Evolutionary conservation across 2,888 invertebrate species (phyloP).

Genomic region (Apoda limacodes): DNA sequence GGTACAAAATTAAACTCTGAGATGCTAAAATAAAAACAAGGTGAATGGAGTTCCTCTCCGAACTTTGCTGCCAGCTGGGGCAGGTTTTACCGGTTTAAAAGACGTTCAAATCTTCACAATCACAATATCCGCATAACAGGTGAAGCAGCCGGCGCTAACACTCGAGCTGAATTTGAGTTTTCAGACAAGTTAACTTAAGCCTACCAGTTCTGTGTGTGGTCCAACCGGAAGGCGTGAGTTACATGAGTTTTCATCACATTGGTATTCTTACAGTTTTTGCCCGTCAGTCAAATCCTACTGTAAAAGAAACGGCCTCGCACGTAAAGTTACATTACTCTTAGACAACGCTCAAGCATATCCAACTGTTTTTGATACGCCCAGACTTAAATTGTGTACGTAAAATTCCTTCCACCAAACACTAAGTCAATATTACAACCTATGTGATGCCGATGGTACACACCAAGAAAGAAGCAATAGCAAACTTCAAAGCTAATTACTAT

Average conservation of each 20-base stretch:
- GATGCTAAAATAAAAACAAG: too few relatives aligned
- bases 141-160: slow-evolving; percentile 20
- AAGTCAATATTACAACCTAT: slow-evolving; percentile 14
- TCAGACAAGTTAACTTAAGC: slow-evolving; percentile 20
- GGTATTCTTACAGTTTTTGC: slow-evolving; percentile 21
- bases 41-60: too few relatives aligned
- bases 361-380: slow-evolving; percentile 11
- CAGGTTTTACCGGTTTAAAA: slow-evolving; percentile 21
- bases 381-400: slow-evolving; percentile 15
- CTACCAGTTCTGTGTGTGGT: slow-evolving; percentile 30
- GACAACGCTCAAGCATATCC: slow-evolving; percentile 20
- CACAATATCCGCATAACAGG: slow-evolving; percentile 18
- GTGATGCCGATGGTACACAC: slow-evolving; percentile 2
- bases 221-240: slow-evolving; percentile 28
- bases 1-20: too few relatives aligned
- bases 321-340: slow-evolving; percentile 19
- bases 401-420: slow-evolving; percentile 17
- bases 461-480: slow-evolving; percentile 8
- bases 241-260: slow-evolving; percentile 21
- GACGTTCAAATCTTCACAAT: slow-evolving; percentile 17
- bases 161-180: slow-evolving; percentile 16
- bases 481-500: slow-evolving; percentile 17
- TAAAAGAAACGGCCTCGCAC: slow-evolving; percentile 14
- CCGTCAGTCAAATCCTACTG: slow-evolving; percentile 20
- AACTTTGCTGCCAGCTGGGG: slow-evolving; percentile 18